Percentiles rank a stretch among this genome's conserved stretches.
Conservation (phyloP, 2,888 invertebrate species). For the Pandemis cinnamomeana region DNA sequence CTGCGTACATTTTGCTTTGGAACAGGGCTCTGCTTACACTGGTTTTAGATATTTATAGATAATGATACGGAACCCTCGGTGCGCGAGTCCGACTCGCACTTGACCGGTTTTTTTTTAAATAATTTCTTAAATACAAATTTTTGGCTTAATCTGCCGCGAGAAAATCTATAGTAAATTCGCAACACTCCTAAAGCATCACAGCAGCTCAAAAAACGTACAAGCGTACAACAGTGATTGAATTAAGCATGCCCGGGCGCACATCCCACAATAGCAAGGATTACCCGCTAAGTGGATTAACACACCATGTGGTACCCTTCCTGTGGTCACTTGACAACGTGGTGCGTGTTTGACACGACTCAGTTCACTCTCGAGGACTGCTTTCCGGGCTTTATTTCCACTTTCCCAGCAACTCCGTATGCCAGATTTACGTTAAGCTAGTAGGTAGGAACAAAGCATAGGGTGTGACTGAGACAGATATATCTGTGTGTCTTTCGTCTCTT, state of each 20-base stretch:
- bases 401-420: too few species aligned
- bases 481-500: too few species aligned
- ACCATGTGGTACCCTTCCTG: slow-evolving; percentile 66
- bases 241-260: slow-evolving; percentile 58
- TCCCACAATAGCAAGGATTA: slow-evolving; percentile 59
- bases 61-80: too few species aligned
- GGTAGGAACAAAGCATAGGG: too few species aligned
- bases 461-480: too few species aligned
- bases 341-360: slow-evolving; percentile 8
- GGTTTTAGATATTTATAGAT: too few species aligned
- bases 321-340: slow-evolving; percentile 34
- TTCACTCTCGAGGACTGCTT: slow-evolving; percentile 9
- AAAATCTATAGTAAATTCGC: background rate
- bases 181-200: slow-evolving; percentile 1
- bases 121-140: too few species aligned
- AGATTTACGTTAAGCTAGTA: too few species aligned
- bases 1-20: too few species aligned
- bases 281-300: slow-evolving; percentile 73
- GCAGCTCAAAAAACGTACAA: slow-evolving; percentile 18
- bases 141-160: background rate
- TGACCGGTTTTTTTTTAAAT: too few species aligned
- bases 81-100: too few species aligned
- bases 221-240: slow-evolving; percentile 65
- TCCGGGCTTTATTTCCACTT: background rate
- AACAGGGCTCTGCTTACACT: too few species aligned